Evolutionary conservation across 1,140 invertebrate genomes (phyloP), one percentile per base, ranked within the genome.

Genomic region (Manduca sexta): DNA sequence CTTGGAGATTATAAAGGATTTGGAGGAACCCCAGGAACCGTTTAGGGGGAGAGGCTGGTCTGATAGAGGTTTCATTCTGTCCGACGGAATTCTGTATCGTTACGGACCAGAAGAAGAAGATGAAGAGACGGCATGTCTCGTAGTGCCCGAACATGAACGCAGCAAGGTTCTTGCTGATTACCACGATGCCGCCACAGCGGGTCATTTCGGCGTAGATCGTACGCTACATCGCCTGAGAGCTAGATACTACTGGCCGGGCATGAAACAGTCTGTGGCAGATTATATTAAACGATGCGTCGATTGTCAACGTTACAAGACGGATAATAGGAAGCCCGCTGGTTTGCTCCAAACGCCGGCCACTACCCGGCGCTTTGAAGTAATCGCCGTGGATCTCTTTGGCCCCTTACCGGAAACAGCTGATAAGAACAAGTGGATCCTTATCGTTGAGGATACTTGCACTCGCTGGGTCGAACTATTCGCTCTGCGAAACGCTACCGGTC

Each of bases 171-270:
- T 54, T 29, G 13, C 48, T 8, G 51, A 70, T 15, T 55, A 34
- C 39, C 70, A 73, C 48, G 55, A 73, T 42, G 49, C 45, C 3
- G 56, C 59, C 1, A 60, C 49, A 4, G 62, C 64, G 13, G 73
- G 70, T 1, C 64, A 74, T 48, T 57, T 58, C 33, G 75, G 69
- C 12, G 18, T 61, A 1, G 61, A 70, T 30, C 29, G 52, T 3
- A 76, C 67, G 1, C 34, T 46, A 1, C 4, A 21, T 10, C n/a
- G 13, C 11, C 15, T 46, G 2, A 26, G 11, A 21, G 4, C 18
- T 2, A 17, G n/a, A 8, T 46, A 37, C 12, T 46, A 37, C 37
- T 45, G 7, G 3, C 3, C 3, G 16, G 11, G 54, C 65, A 31
- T 16, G 41, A n/a, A n/a, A 14, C 1, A 17, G 47, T 40, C 70